Evolutionary conservation across 2,113 vertebrate species (phyloP), one percentile per base, ranked within the genome.

Genomic region (Ochotona princeps): DNA sequence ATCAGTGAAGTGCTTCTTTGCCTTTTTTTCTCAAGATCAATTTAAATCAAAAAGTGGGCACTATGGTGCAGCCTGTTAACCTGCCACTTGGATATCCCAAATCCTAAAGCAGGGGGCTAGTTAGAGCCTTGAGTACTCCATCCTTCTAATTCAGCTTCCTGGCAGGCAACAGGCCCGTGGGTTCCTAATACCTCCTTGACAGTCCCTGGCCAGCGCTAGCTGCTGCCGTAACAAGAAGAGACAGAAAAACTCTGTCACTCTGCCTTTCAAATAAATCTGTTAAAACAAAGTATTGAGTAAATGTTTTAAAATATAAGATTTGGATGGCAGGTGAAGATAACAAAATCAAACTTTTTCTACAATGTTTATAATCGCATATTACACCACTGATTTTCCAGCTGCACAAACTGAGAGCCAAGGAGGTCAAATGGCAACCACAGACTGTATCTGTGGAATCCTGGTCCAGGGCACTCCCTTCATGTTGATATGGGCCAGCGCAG

Each of bases 31-130:
- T 17, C 20, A 57, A 94, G 85, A 79, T 63, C 81, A 81, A 63
- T 49, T 78, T 86, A 74, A n/a, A 89, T n/a, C 38, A 84, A 63
- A 90, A 70, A 87, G 54, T 20, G 54, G 54, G 54, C 54, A 57
- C 2, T 57, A 13, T 57, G 54, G 54, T 18, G 18, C 54, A 57
- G 54, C 54, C 54, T 57, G 54, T 57, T 14, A 57, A 57, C 4
- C 54, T 57, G 54, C 54, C 54, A 5, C 17, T 57, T 57, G 54
- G 54, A 18, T 57, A 57, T 14, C 13, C 54, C 54, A 14, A 14
- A 57, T 57, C 54, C 54, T 13, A 20, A 5, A 57, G 14, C 54
- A 57, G 54, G 18, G 18, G 14, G 54, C 54, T 57, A 57, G 14
- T 57, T 18, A 57, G 1, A 57, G 6, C 18, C 54, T 18, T 57